Evolutionary conservation across 1,140 invertebrate genomes (phyloP), one percentile per base, ranked within the genome.

Genomic region (Mamestra configurata): DNA sequence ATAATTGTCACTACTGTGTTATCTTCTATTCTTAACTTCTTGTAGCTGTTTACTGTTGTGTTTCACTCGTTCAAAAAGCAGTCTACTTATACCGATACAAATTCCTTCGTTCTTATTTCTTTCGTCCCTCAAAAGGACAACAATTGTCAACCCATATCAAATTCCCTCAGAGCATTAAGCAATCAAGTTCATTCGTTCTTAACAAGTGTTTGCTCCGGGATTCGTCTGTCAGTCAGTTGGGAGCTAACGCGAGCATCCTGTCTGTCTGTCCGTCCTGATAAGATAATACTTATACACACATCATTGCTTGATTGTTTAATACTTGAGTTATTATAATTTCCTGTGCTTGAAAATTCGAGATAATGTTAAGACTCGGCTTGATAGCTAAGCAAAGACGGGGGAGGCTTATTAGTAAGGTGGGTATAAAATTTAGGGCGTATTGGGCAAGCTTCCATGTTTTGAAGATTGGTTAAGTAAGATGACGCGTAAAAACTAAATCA

Each of bases 301-400:
- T 79, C 83, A 86, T 82, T 81, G 85, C 86, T 88, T 89, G 90
- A 91, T 92, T 90, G 90, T 93, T 90, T 92, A 92, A 93, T 91
- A 82, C 83, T 46, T 80, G 79, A 80, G 82, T 86, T 90, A 88
- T 87, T 49, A 82, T 81, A 70, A 82, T 88, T 86, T 90, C 90
- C 88, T 79, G 85, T 82, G 77, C 79, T 86, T 83, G 18, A 71
- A 77, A 79, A n/a, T 24, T 66, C 35, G 51, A 73, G 70, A 78
- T 81, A 72, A 81, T 75, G 4, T 77, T 71, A 77, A 77, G 51
- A 51, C 59, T 43, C 46, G 27, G 59, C n/a, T 70, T 49, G n/a
- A 10, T 51, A 24, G 46, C 11, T 66, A 31, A 46, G 24, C 40
- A 77, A 77, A 66, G 75, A 66, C 59, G 24, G 59, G 43, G 43